Percentiles rank a stretch among this genome's conserved stretches.
Conservation (phyloP, 2,888 invertebrate genomes). For the Volucella inflata region DNA sequence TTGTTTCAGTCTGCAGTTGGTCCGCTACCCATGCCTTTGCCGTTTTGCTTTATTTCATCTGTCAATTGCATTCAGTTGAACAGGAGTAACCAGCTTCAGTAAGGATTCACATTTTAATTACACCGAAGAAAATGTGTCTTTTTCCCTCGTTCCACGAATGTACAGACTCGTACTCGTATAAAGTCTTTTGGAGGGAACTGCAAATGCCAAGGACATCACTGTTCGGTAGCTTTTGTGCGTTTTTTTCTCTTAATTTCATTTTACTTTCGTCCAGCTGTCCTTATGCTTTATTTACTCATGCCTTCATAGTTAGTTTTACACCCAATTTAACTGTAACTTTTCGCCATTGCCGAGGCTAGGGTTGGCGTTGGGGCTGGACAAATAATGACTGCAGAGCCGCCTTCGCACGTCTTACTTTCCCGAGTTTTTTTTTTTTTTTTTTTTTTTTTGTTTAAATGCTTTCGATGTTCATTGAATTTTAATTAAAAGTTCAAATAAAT, state of each 20-base stretch:
- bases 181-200: conserved; percentile 1
- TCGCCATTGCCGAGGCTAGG: not conserved
- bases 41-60: conserved; percentile 47
- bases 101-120: conserved; percentile 67
- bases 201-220: conserved; percentile 55
- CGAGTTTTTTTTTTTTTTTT: not conserved
- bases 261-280: not conserved
- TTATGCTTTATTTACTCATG: conserved; percentile 7
- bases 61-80: conserved; percentile 58
- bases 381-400: conserved; percentile 6
- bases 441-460: conserved; percentile 41
- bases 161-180: too few relatives aligned
- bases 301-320: conserved; percentile 55
- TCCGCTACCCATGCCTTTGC: not conserved
- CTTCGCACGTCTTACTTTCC: conserved; percentile 54
- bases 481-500: conserved; percentile 71
- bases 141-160: not conserved
- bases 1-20: not conserved
- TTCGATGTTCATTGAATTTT: conserved; percentile 73
- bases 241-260: conserved; percentile 6
- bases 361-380: not conserved
- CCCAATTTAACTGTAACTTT: conserved; percentile 60
- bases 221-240: conserved; percentile 41
- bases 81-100: too few relatives aligned
- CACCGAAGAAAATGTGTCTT: conserved; percentile 48